Evolutionary conservation across 2,888 invertebrate species (phyloP), one percentile per base, ranked within the genome.

Genomic region (Epistrophella euchroma): DNA sequence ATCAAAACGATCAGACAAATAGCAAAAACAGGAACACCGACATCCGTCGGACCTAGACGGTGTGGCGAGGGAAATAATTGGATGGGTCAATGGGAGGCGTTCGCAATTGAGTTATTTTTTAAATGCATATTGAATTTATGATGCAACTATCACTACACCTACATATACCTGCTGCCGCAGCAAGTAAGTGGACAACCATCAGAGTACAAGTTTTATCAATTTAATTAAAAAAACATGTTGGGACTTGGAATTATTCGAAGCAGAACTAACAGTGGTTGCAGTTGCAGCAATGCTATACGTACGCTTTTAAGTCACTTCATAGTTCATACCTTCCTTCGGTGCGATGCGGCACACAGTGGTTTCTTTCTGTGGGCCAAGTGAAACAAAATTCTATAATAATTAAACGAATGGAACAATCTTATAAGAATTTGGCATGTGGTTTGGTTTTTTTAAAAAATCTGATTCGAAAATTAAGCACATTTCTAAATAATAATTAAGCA

Each of bases 131-230:
- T 52, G 28, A 50, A 72, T 15, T 52, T 28, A n/a, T 25, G 11
- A 80, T 37, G 19, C 7, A 58, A n/a, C 68, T 25, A 28, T 43
- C 28, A 28, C 15, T 70, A 13, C 13, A 22, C 45, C n/a, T n/a
- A n/a, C 58, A 55, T 70, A 13, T 11, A 22, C 45, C n/a, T n/a
- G 19, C 58, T 45, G 47, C 19, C 37, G 22, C 35, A 22, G 9
- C 15, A 55, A 22, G 43, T 17, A 55, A 22, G 43, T 17, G 66
- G 45, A 58, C 52, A 10, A 11, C 37, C 64, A 11, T 28, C 64
- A 60, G 22, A 43, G 50, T 60, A 85, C 84, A 80, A 80, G 80
- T 80, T 85, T 80, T 85, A 68, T 85, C 84, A 85, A 80, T 80
- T 80, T 76, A 80, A 85, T 85, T 85, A 72, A 84, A 84, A 84